Evolutionary conservation across 2,113 vertebrate genomes (phyloP), one percentile per base, ranked within the genome.

Genomic region (Sterrhoptilus dennistouni): DNA sequence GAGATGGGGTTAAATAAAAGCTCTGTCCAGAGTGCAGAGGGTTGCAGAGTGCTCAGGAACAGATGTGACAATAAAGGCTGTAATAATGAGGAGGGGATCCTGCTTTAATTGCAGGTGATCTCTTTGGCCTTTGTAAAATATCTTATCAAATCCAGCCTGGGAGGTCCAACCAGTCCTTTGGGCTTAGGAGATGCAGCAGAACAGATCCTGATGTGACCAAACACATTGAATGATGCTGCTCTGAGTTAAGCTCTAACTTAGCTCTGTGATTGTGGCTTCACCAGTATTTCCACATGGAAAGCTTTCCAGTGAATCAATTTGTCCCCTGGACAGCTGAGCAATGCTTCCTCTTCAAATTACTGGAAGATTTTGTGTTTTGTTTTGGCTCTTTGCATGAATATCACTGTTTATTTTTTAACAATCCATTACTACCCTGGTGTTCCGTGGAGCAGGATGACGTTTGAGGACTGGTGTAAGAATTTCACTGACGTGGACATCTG

Each of bases 381-480:
- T 91, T 80, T 90, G 66, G 45, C 59, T 86, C 38, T 87, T 44
- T 83, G 23, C 0, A 0, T 57, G 70, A 68, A 29, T 47, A 15
- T 38, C 36, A 2, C 31, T 64, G 81, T 52, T 59, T 60, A 6
- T 80, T 82, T 92, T 71, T 29, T 66, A 65, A 35, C 36, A 70
- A 96, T 53, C 38, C 31, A 25, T 81, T 5, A n/a, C 33, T 87
- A 61, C 44, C 27, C 56, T 88, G 89, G 24, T 87, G 28, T 90
- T 11, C 42, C 3, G 1, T 71, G 91, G 56, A 50, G 64, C 76
- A 99, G 99, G 99, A 99, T 99, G 99, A 97, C 98, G 0, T 98
- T 99, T 94, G 97, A 98, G 79, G 99, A 99, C 96, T 99, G 99
- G 98, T 99, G 99, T 94, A 98, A 98, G 97, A 98, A 97, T 93